Conservation (phyloP, 2,113 vertebrate genomes). For the Cavia porcellus region DNA sequence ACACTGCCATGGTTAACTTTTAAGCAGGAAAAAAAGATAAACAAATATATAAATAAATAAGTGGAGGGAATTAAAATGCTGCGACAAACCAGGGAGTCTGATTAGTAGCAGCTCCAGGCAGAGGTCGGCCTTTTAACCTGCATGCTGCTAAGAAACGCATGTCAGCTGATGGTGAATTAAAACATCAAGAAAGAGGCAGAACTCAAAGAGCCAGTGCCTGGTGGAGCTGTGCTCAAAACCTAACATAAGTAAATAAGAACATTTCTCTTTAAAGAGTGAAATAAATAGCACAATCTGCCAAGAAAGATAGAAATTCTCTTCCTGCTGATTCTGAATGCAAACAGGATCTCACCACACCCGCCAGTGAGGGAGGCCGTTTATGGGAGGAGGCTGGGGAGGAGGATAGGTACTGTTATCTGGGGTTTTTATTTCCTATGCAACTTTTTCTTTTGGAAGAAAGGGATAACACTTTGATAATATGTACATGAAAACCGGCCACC, state of each 20-base stretch:
- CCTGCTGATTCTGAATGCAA: slow-evolving; percentile 48
- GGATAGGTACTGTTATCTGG: background rate
- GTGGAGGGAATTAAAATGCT: slow-evolving; percentile 71
- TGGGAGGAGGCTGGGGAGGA: too few species aligned
- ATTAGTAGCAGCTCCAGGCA: slow-evolving; percentile 67
- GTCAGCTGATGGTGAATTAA: slow-evolving; percentile 79
- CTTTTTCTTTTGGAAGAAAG: background rate
- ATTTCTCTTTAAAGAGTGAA: slow-evolving; percentile 70
- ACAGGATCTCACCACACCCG: background rate
- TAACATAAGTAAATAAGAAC: slow-evolving; percentile 69
- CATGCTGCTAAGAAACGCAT: slow-evolving; percentile 38
- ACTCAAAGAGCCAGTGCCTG: slow-evolving; percentile 43
- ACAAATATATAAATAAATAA: slow-evolving; percentile 65
- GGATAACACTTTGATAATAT: background rate
- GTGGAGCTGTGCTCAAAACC: slow-evolving; percentile 64
- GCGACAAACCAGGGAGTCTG: slow-evolving; percentile 63
- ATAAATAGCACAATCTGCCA: background rate
- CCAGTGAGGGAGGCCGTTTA: background rate
- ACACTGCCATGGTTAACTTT: background rate
- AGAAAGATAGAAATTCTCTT: slow-evolving; percentile 50
- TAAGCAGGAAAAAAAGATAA: slow-evolving; percentile 49
- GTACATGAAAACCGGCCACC: background rate
- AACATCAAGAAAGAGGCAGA: slow-evolving; percentile 73
- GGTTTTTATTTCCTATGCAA: slow-evolving; percentile 16
- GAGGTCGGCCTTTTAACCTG: slow-evolving; percentile 72